Base-by-base conservation (phyloP, 2,797 vertebrate genomes). In the Pampus argenteus region DNA sequence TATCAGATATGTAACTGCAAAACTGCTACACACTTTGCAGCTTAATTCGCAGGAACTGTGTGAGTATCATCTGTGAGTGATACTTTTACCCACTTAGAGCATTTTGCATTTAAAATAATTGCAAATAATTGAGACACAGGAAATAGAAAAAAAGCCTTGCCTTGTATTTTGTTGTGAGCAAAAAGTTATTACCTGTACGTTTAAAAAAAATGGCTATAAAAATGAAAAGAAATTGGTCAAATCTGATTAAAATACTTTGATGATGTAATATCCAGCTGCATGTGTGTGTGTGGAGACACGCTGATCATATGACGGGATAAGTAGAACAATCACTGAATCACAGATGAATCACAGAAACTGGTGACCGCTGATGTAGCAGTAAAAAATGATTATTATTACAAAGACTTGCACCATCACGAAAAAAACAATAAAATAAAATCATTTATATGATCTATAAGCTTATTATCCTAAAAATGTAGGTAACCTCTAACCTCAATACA, bases 291-390 rank as follows among this genome's bases (percentile, higher is more conserved):
- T 36, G 17, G 38, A 73, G 64, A 63, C 59, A 63, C 29, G 55
- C 25, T 55, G n/a, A 56, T 66, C 71, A 74, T 60, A 76, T 50
- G 65, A 70, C 25, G 26, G 22, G 15, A 48, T 20, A 9, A 61
- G 18, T 42, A 51, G 36, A 66, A 55, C 31, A 58, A 63, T 58
- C 31, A 59, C 28, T n/a, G n/a, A n/a, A 60, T 63, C 47, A 66
- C 25, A 29, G 48, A 9, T 71, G 56, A 80, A 25, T 61, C 49
- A 81, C 28, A 42, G 17, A 54, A 15, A 50, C 34, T 9, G 7
- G 13, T 45, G 52, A 67, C 2, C 0, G 59, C 20, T 15, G 28
- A 60, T 29, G 22, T 14, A 58, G 34, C 26, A 51, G 17, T 51
- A 60, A 54, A 51, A 23, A 69, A 54, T 22, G 23, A 67, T 49